These are phyloP conservation scores for Venturia canescens DNA, from an alignment of 1,140 invertebrate species.

Conservation along the genomic window DNA sequence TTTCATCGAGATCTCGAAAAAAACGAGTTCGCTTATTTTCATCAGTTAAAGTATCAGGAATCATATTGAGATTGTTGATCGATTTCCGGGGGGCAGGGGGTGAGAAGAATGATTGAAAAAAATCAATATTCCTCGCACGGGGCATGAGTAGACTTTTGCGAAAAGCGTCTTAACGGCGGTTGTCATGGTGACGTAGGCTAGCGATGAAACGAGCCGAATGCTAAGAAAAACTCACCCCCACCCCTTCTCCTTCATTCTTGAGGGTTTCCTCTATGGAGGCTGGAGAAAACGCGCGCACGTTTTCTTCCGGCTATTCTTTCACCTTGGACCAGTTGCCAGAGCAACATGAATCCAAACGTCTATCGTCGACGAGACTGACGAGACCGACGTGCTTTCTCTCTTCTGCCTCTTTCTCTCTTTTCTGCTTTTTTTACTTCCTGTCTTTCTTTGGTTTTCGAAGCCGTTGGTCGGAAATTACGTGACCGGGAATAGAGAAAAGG, in stretches of 20 bases:
- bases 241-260: neutral
- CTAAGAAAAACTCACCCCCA: constrained; percentile 7
- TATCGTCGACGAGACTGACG: constrained; percentile 23
- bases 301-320: constrained; percentile 50
- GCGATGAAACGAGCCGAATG: constrained; percentile 1
- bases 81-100: neutral
- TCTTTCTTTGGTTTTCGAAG: constrained; percentile 23
- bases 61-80: too few relatives aligned
- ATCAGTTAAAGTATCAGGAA: too few relatives aligned
- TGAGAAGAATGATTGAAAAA: neutral
- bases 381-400: constrained; percentile 17
- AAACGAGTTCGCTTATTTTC: too few relatives aligned
- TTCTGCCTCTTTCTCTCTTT: constrained; percentile 34
- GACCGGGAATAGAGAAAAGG: constrained; percentile 38
- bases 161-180: constrained; percentile 25
- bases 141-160: neutral
- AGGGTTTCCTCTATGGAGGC: neutral
- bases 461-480: constrained; percentile 47
- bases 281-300: constrained; percentile 29
- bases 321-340: constrained; percentile 49
- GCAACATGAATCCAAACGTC: constrained; percentile 41
- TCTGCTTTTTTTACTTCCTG: constrained; percentile 11
- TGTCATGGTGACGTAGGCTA: neutral
- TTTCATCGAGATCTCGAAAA: too few relatives aligned
- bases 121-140: neutral